Conservation (phyloP, 1,140 invertebrate species). For the Drosophila triauraria region DNA sequence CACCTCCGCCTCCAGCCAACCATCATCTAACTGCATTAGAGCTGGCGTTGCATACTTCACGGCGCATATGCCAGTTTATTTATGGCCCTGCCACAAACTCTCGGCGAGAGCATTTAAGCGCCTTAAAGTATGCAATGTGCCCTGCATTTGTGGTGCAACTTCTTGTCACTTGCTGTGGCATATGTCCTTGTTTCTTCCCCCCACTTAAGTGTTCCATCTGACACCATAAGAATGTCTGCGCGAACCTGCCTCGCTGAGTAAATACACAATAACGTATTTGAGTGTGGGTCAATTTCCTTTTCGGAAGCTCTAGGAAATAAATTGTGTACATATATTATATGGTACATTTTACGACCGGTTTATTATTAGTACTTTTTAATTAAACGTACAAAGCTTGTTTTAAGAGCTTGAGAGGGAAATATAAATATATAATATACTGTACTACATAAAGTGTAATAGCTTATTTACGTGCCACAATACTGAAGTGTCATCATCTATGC, state of each 20-base stretch:
- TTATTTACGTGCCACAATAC: constrained; percentile 30
- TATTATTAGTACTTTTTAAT: background rate
- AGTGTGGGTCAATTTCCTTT: constrained; percentile 35
- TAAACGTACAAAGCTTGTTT: no score
- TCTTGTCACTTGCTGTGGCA: constrained; percentile 72
- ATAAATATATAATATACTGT: background rate
- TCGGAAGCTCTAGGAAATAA: background rate
- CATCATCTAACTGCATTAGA: constrained; percentile 72
- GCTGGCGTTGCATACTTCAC: constrained; percentile 58
- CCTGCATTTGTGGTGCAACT: constrained; percentile 51
- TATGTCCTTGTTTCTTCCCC: constrained; percentile 32
- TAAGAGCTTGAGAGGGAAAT: no score
- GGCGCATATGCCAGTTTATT: constrained; percentile 77
- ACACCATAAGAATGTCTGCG: constrained; percentile 46
- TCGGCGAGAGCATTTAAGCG: constrained; percentile 65
- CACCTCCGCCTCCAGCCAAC: constrained; percentile 20
- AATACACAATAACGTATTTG: constrained; percentile 39
- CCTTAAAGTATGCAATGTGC: constrained; percentile 69
- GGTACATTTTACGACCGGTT: no score
- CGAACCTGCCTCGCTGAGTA: constrained; percentile 39
- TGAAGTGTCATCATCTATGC: constrained; percentile 39
- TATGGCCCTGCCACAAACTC: constrained; percentile 54
- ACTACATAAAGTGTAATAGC: background rate
- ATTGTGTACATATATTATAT: background rate
- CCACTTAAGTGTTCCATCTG: constrained; percentile 15